Percentiles rank a stretch among this genome's conserved stretches.
Evolutionary conservation across 2,113 vertebrate species (phyloP).

Genomic region (Sigmodon hispidus): DNA sequence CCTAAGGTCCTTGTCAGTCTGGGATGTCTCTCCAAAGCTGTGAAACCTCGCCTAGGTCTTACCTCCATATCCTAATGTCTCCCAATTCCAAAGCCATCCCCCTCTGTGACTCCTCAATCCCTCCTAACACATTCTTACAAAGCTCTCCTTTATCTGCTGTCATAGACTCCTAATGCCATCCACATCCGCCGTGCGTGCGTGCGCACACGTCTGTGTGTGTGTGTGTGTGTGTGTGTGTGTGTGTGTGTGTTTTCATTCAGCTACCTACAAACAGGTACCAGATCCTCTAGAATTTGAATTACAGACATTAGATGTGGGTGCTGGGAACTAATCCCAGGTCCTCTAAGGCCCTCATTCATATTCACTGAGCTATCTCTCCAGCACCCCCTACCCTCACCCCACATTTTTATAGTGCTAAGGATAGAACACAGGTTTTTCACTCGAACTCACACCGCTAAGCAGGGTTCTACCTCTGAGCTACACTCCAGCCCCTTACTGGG

Average conservation of each 20-base stretch:
- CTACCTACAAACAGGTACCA: background rate
- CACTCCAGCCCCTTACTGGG: background rate
- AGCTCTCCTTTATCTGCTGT: rapidly evolving
- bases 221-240: background rate
- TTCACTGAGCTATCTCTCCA: background rate
- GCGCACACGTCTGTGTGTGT: no score
- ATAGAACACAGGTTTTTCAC: background rate
- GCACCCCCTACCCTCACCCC: background rate
- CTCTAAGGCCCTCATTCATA: background rate
- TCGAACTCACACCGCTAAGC: no score
- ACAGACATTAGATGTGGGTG: background rate
- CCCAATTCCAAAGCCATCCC: background rate
- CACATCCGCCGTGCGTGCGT: background rate
- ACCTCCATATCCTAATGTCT: background rate
- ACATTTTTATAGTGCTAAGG: background rate
- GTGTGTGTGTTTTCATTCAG: background rate
- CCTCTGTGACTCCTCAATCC: rapidly evolving
- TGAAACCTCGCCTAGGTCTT: background rate
- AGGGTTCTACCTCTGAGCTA: background rate
- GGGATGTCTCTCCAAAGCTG: background rate
- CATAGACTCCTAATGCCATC: background rate
- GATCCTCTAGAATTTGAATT: background rate
- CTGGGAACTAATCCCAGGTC: background rate
- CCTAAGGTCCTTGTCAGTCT: background rate
- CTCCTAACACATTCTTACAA: background rate